phyloP scores from a whole-genome alignment of 2,888 invertebrate species.

The Resseliella maxima region DNA sequence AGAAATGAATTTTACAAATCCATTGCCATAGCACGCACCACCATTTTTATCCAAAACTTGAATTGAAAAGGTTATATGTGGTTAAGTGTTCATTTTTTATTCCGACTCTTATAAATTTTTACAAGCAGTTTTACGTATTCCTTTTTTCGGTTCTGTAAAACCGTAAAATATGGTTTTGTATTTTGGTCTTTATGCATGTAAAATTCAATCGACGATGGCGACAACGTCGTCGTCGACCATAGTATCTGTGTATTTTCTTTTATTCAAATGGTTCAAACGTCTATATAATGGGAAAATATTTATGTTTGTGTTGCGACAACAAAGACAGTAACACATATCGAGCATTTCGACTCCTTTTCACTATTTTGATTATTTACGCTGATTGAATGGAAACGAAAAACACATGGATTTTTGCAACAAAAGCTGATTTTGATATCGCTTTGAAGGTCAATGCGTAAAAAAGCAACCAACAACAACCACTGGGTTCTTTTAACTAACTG shows the following conservation, averaged over 20 bases:
- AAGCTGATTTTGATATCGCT: conserved; percentile 14
- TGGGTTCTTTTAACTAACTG: too few species aligned
- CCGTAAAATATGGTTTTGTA: conserved; percentile 28
- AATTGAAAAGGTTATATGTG: conserved; percentile 34
- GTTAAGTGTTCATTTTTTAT: conserved; percentile 18
- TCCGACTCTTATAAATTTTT: conserved; percentile 4
- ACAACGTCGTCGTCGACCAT: too few species aligned
- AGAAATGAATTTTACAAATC: neutral
- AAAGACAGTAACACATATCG: neutral
- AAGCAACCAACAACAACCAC: too few species aligned
- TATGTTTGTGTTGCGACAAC: neutral
- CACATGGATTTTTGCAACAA: conserved; percentile 18
- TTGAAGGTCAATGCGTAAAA: conserved; percentile 23
- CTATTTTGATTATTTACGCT: conserved; percentile 17
- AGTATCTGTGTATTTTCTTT: neutral
- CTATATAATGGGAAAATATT: neutral
- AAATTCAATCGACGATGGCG: too few species aligned
- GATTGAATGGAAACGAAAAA: conserved; percentile 6
- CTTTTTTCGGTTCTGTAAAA: neutral
- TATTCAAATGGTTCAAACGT: neutral
- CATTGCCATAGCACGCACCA: too few species aligned
- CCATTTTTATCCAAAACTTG: neutral
- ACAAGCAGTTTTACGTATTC: neutral
- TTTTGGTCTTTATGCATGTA: neutral
- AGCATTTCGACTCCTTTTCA: neutral